A percentile compares a stretch with the other conserved stretches of the same genome.
Evolutionary conservation across 1,140 invertebrate species (phyloP).

Genomic region (Spodoptera frugiperda): DNA sequence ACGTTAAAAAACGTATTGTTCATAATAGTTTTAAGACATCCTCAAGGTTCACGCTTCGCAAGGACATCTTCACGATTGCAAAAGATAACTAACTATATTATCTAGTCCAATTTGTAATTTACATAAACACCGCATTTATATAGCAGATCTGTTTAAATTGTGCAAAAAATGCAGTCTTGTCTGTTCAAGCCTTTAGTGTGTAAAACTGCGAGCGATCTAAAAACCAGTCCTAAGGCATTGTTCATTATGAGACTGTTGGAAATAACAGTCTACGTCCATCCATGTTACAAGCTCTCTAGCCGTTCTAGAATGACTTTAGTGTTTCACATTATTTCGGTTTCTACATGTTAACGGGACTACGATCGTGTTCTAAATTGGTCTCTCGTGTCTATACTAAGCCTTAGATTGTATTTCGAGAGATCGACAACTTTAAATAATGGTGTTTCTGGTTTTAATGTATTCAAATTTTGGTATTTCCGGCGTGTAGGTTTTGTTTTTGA

Average conservation of each 20-base stretch:
- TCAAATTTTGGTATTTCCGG: neutral
- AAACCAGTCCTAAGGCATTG: constrained; percentile 8
- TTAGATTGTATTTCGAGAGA: neutral
- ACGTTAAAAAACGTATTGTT: too few species aligned
- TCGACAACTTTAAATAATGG: neutral
- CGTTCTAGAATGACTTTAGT: neutral
- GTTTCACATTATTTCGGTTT: too few species aligned
- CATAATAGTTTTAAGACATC: too few species aligned
- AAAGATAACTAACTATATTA: too few species aligned
- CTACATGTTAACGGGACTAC: too few species aligned
- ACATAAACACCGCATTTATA: too few species aligned
- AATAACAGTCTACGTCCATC: constrained; percentile 8
- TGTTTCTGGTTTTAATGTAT: neutral
- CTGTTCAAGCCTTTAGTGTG: neutral
- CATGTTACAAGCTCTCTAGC: neutral
- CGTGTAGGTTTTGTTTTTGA: neutral
- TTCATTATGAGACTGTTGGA: constrained; percentile 1
- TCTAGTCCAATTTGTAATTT: too few species aligned
- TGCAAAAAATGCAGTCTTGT: too few species aligned
- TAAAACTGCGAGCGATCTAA: neutral
- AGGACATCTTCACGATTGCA: too few species aligned
- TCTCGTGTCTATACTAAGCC: neutral
- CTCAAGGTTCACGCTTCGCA: too few species aligned
- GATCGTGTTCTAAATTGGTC: too few species aligned
- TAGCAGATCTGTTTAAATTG: too few species aligned